phyloP scores from a whole-genome alignment of 2,113 vertebrate species.

The Callorhinus ursinus region DNA sequence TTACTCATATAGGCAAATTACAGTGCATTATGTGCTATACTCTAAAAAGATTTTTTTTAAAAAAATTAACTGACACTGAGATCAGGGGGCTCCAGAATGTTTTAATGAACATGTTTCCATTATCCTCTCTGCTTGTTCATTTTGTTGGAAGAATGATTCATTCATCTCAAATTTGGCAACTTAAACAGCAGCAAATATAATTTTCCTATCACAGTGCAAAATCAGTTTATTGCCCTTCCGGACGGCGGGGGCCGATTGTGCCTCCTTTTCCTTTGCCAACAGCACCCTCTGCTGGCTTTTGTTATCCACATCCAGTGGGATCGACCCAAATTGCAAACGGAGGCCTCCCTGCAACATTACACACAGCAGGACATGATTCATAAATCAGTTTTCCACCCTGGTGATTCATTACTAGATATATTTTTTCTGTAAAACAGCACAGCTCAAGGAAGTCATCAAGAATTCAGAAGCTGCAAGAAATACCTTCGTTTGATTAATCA shows the following conservation, averaged over 20 bases:
- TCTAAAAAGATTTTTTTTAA: constrained; percentile 36
- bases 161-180: constrained; percentile 78
- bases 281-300: constrained; percentile 82
- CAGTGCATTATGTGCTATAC: constrained; percentile 46
- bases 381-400: constrained; percentile 44
- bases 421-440: constrained; percentile 69
- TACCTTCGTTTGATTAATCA: constrained; percentile 73
- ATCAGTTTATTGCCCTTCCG: constrained; percentile 57
- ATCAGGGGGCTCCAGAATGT: constrained; percentile 65
- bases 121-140: constrained; percentile 74
- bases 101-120: constrained; percentile 77
- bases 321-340: constrained; percentile 49
- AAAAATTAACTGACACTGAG: constrained; percentile 68
- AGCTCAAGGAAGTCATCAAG: constrained; percentile 63
- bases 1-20: constrained; percentile 68
- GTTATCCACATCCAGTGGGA: neutral
- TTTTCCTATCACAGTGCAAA: constrained; percentile 60
- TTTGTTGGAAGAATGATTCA: constrained; percentile 75
- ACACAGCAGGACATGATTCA: constrained; percentile 21
- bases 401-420: constrained; percentile 67
- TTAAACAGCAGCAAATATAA: constrained; percentile 73
- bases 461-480: constrained; percentile 69
- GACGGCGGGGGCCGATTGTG: neutral
- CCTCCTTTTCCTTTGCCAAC: constrained; percentile 73
- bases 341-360: constrained; percentile 25